Base-by-base conservation (phyloP, 2,797 vertebrate species). In the Poecilia wingei region DNA sequence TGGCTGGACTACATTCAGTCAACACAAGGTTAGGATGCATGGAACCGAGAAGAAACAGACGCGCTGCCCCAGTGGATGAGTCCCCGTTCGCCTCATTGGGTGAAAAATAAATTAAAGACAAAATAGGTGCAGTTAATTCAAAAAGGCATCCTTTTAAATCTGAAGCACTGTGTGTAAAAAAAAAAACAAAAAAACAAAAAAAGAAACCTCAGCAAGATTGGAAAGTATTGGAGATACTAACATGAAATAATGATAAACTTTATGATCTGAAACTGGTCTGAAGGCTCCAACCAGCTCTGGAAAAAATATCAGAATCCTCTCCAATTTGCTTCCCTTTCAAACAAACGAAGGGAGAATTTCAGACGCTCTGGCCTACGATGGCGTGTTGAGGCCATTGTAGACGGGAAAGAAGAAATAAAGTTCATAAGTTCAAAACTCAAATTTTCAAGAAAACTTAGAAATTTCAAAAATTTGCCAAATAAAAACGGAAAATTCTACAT, bases 1-100 rank as follows among this genome's bases (percentile, higher is more conserved):
- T 79, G 86, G 84, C 85, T 89, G 85, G 77, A 91, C 93, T 92
- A 93, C 92, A 92, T 91, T 91, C 92, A 91, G 86, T 89, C 92
- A 82, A 91, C 82, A 79, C 77, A 85, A 74, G 78, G 90, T 92
- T 92, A 91, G 90, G 81, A 87, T 80, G 82, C 76, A 74, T 79
- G 76, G 36, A 78, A 57, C 36, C 0, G 33, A 66, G 33, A 66
- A 39, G 61, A 64, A 39, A 1, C 31, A 1, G 61, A 66, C 18
- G 31, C 3, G 66, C 70, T 84, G 85, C 86, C 85, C 39, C 66
- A 14, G 66, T 69, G 66, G 66, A 69, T 14, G 10, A n/a, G 41
- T 43, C 66, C 66, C 39, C 2, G 22, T 68, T 68, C 36, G 64
- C 64, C 20, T 39, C 8, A 25, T 14, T 4, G 39, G 68, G 22